These are phyloP conservation scores for Mermis nigrescens DNA, from an alignment of 2,888 invertebrate genomes.

Conservation along the genomic window DNA sequence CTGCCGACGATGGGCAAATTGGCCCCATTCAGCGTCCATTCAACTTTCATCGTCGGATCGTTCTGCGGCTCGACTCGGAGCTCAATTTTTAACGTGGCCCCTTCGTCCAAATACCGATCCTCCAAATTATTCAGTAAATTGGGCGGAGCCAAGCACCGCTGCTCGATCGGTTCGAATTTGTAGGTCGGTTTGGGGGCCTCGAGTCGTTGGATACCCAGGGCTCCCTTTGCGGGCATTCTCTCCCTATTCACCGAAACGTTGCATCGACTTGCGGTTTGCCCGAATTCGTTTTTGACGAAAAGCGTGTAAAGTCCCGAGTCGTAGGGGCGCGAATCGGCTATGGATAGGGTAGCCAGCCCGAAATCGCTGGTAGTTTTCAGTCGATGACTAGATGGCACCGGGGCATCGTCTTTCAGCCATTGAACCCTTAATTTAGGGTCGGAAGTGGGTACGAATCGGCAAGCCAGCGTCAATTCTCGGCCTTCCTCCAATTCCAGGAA, in stretches of 20 bases:
- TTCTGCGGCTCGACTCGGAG: no score
- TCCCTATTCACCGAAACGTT: neutral
- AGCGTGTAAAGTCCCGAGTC: constrained; percentile 84
- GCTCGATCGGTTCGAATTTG: constrained; percentile 2
- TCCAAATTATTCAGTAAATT: constrained; percentile 25
- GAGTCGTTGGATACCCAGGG: no score
- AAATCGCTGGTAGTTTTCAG: constrained; percentile 45
- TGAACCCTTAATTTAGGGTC: constrained; percentile 95
- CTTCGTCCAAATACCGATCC: constrained; percentile 24
- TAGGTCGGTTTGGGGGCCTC: constrained; percentile 39
- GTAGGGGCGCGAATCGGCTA: constrained; percentile 62
- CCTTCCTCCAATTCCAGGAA: constrained; percentile 54
- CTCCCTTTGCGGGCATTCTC: no score
- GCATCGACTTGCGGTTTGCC: constrained; percentile 19
- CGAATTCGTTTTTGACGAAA: constrained; percentile 23
- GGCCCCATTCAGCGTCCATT: constrained; percentile 89
- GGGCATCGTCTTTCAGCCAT: constrained; percentile 88
- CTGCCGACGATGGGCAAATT: constrained; percentile 50
- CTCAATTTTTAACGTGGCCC: no score
- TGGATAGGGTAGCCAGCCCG: constrained; percentile 74
- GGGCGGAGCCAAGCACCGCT: constrained; percentile 17
- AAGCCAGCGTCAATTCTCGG: constrained; percentile 82
- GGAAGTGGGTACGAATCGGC: constrained; percentile 75
- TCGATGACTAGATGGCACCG: constrained; percentile 45
- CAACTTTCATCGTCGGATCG: constrained; percentile 90